Base-by-base conservation (phyloP, 2,888 invertebrate species). In the Pseudococcus viburni region DNA sequence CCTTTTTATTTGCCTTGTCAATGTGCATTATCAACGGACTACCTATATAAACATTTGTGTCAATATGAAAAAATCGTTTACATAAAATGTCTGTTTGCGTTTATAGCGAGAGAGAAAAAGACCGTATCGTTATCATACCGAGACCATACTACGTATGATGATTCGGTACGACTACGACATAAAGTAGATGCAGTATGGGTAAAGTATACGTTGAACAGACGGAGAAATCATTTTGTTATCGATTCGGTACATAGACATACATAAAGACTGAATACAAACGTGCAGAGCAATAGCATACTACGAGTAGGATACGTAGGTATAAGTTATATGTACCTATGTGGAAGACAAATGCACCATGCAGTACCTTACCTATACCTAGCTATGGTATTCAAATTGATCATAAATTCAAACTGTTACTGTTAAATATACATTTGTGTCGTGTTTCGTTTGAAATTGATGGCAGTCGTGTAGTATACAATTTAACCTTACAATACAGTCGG, bases 391-490 rank as follows among this genome's bases (percentile, higher is more conserved):
- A 77, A 77, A 26, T 39, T 77, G 77, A 42, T 42, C 77, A 77
- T 77, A 77, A 77, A 77, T 77, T 77, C 42, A 77, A 77, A 55
- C 55, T 55, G 55, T 55, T 55, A 77, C 77, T 33, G 77, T 77
- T 77, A 42, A 77, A 77, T 77, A 77, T 77, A 77, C 77, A 39
- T 77, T 39, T 77, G 77, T 42, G 33, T 77, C 77, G 33, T 77
- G 77, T 77, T 42, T 39, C 77, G 33, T 77, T 77, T 77, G 33
- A 77, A 77, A 77, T 77, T 77, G 77, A 77, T 77, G 77, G 77
- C 77, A 77, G 33, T 42, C 33, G 42, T 42, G 39, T 77, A 15
- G 42, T 77, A 42, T 77, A 77, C 77, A 77, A 39, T 77, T 77
- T 68, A 39, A 77, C 77, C n/a, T 8, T 39, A 77, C n/a, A 77